Conservation (phyloP, 2,797 vertebrate species). For the Pangasius mekongensis region DNA sequence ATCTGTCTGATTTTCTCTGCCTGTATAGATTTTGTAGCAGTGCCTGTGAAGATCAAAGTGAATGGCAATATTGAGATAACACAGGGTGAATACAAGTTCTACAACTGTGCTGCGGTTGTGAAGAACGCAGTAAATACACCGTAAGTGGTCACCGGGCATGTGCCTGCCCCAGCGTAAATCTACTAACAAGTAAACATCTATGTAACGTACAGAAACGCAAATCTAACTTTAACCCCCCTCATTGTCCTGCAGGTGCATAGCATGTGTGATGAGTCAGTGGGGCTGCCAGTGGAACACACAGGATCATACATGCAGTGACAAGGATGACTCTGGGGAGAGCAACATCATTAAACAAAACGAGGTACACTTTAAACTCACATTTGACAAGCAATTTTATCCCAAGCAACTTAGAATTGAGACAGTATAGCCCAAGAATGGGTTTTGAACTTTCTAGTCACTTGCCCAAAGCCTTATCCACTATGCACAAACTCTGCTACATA, state of each 20-base stretch:
- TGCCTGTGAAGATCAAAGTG: conserved; percentile 75
- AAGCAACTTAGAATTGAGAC: background rate
- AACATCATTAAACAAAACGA: conserved; percentile 79
- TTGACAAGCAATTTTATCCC: background rate
- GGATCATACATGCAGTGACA: conserved; percentile 74
- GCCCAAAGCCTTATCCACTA: background rate
- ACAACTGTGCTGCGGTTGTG: conserved; percentile 88
- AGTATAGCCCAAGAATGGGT: background rate
- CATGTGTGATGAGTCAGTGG: conserved; percentile 91
- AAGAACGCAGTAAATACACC: conserved; percentile 84
- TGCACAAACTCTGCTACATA: background rate
- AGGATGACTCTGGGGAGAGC: conserved; percentile 57
- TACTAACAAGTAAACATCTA: background rate
- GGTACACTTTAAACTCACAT: conserved; percentile 66
- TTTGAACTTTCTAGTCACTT: background rate
- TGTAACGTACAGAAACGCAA: background rate
- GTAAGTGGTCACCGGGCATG: conserved; percentile 75
- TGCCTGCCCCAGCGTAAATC: background rate
- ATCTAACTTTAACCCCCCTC: background rate
- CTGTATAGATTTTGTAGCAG: conserved; percentile 83
- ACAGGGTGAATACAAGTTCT: conserved; percentile 84
- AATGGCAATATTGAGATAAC: conserved; percentile 77
- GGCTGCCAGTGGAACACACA: conserved; percentile 89
- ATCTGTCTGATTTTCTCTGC: conserved; percentile 5
- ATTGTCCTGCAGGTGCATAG: conserved; percentile 80